A percentile compares a stretch with the other conserved stretches of the same genome.
These are phyloP conservation scores for Sinocyclocheilus anophthalmus DNA, from an alignment of 2,113 vertebrate genomes.

Conservation along the genomic window DNA sequence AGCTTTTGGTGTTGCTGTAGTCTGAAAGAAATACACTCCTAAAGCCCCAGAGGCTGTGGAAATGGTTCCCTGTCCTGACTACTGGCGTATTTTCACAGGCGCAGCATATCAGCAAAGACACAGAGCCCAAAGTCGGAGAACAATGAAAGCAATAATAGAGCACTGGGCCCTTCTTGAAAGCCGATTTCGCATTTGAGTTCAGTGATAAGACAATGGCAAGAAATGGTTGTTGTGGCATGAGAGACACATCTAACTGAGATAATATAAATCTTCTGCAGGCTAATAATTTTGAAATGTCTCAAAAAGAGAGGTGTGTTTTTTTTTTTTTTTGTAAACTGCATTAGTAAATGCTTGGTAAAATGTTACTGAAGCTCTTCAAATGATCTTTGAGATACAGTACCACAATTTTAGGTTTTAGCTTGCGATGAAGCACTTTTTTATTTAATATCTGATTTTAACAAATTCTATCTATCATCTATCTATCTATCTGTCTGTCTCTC, in stretches of 20 bases:
- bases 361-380: neutral
- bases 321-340: no score
- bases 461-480: no score
- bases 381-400: neutral
- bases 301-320: neutral
- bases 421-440: no score
- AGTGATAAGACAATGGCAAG: neutral
- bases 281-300: conserved; percentile 14
- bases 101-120: conserved; percentile 27
- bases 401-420: neutral
- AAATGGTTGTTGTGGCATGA: neutral
- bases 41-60: neutral
- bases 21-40: neutral
- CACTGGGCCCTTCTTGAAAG: neutral
- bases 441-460: no score
- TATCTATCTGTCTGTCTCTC: no score
- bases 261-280: neutral
- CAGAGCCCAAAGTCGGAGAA: conserved; percentile 4
- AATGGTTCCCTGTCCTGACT: neutral
- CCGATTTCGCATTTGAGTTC: neutral
- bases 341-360: neutral
- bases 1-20: neutral
- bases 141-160: conserved; percentile 32
- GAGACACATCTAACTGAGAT: neutral
- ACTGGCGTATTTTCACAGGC: conserved; percentile 27